Evolutionary conservation across 92 coral and sea anemone species (phyloP).

Genomic region (Parazoanthus darwini): DNA sequence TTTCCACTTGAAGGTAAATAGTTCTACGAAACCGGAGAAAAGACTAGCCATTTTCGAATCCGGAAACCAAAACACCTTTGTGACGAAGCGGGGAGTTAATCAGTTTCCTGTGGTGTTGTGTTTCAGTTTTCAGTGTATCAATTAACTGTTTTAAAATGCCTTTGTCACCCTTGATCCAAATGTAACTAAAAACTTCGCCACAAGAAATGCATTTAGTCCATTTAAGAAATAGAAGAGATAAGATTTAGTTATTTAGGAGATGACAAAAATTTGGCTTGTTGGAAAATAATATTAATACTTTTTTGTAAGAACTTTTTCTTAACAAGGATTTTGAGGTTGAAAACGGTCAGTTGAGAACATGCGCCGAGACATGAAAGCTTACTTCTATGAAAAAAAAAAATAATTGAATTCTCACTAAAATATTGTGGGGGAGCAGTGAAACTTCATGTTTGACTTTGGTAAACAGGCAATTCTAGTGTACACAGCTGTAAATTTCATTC

Average conservation of each 20-base stretch:
- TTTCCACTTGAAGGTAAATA: background rate
- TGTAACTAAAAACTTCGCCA: background rate
- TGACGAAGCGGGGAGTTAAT: background rate
- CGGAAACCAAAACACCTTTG: conserved; percentile 12
- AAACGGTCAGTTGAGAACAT: no score
- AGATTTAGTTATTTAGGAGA: background rate
- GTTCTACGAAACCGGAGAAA: background rate
- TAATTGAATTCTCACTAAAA: no score
- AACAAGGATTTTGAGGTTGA: no score
- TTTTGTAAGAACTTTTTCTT: no score
- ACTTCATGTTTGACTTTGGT: no score
- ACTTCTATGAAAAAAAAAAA: no score
- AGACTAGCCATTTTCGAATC: background rate
- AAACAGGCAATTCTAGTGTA: no score
- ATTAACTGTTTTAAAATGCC: background rate
- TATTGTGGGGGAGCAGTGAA: no score
- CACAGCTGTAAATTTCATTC: no score
- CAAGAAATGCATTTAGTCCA: background rate
- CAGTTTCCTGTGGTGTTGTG: background rate
- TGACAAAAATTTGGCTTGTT: background rate
- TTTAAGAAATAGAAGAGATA: background rate
- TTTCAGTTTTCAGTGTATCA: background rate
- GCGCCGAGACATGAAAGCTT: no score
- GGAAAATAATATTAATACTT: background rate
- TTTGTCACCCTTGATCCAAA: background rate